These are phyloP conservation scores for Semnopithecus entellus DNA, from an alignment of 2,113 vertebrate species.

Conservation along the genomic window DNA sequence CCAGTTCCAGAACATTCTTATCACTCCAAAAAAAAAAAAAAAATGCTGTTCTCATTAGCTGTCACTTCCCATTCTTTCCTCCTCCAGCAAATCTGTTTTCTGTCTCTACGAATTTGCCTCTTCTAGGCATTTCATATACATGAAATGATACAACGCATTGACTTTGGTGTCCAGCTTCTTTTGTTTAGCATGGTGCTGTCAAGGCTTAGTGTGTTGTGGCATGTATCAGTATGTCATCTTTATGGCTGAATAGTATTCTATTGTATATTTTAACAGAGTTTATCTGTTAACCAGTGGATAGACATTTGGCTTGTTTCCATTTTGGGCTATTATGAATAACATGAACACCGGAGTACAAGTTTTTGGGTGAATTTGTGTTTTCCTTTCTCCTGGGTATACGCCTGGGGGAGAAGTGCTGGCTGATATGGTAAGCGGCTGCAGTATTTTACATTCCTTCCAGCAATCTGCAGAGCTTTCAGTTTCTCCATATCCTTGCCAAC, in stretches of 20 bases:
- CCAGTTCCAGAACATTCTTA: neutral
- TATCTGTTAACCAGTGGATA: neutral
- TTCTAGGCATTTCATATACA: neutral
- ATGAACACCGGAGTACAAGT: rapidly evolving
- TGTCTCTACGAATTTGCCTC: neutral
- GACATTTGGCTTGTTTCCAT: neutral
- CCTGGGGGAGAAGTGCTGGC: too few relatives aligned
- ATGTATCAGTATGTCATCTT: neutral
- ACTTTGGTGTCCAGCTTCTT: neutral
- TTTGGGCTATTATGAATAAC: neutral
- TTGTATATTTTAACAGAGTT: neutral
- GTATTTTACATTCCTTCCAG: neutral
- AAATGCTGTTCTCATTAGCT: neutral
- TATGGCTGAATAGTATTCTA: neutral
- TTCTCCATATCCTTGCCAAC: neutral
- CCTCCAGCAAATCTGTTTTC: neutral
- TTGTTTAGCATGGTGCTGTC: neutral
- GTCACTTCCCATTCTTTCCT: neutral
- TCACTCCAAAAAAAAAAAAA: neutral
- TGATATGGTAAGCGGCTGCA: neutral
- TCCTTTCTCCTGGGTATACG: neutral
- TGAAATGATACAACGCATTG: neutral
- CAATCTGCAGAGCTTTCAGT: rapidly evolving
- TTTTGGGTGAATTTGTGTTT: neutral
- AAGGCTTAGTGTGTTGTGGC: neutral